Base-by-base conservation (phyloP, 2,888 invertebrate species). In the Leucania comma region DNA sequence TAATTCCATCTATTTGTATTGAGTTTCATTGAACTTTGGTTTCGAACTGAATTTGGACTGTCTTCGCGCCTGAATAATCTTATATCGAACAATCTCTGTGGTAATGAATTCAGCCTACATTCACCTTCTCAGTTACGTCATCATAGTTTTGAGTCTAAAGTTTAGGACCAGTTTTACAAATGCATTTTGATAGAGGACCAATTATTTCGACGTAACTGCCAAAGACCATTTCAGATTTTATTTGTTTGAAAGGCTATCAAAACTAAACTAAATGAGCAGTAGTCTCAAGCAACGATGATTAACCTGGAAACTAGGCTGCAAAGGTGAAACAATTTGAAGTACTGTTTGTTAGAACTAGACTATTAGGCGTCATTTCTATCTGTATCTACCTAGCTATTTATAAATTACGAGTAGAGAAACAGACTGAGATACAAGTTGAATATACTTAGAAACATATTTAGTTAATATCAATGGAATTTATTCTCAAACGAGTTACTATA, bases 401-500 rank as follows among this genome's bases (percentile, higher is more conserved):
- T 72, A 59, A 70, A 56, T 68, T 62, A 75, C 59, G 53, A 64
- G 54, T 65, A 79, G 79, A 79, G 68, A 75, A 72, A 79, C 72
- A 65, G 67, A 75, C 78, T 61, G 6, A 57, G 62, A 60, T 67
- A 77, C 77, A 61, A 73, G 72, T 76, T 26, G 24, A 53, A 65
- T 72, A 72, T 67, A 67, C 67, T 66, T 46, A 57, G 69, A 54
- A 48, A 62, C 54, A 62, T 62, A 63, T 71, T 35, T 63, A n/a
- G 72, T 72, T 63, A 67, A 72, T 80, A 72, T 76, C 68, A 80
- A 61, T 74, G 71, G 72, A 67, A 82, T 83, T 79, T 82, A 83
- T 84, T 66, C 61, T 53, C 57, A 60, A 77, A 76, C 82, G 8
- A 76, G 82, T 82, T 75, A 75, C 62, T 79, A 70, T 84, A 77